Evolutionary conservation across 1,140 invertebrate species (phyloP).

Genomic region (Hyphantria cunea): DNA sequence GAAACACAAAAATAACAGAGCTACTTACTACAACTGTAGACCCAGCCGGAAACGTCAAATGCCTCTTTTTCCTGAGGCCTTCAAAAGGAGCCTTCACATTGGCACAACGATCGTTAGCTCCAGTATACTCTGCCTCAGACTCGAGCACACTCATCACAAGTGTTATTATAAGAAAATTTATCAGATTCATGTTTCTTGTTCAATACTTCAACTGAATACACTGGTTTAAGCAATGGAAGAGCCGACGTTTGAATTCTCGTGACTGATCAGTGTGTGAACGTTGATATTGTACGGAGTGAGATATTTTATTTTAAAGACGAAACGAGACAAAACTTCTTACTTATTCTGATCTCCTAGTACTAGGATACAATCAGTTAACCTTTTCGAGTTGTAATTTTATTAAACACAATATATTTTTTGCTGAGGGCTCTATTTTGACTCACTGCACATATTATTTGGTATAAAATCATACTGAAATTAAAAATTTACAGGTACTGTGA

Average conservation of each 20-base stretch:
- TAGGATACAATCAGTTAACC: neutral
- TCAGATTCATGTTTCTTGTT: constrained; percentile 10
- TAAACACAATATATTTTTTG: neutral
- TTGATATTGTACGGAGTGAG: constrained; percentile 2
- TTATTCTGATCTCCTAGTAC: neutral
- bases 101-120: constrained; percentile 41
- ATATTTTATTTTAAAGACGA: neutral
- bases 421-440: too few species aligned
- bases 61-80: constrained; percentile 73
- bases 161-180: constrained; percentile 29
- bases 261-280: neutral
- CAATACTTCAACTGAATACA: neutral
- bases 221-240: constrained; percentile 4
- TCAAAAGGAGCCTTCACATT: constrained; percentile 54
- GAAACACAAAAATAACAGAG: neutral
- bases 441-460: too few species aligned
- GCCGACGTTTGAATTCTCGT: neutral
- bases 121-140: constrained; percentile 18
- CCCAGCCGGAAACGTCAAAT: constrained; percentile 82
- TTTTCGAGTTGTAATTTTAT: neutral
- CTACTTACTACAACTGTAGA: constrained; percentile 82
- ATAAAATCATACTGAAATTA: too few species aligned
- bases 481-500: too few species aligned
- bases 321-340: neutral
- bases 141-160: constrained; percentile 19